These are phyloP conservation scores for Arge pagana DNA, from an alignment of 2,888 invertebrate species.

Conservation along the genomic window DNA sequence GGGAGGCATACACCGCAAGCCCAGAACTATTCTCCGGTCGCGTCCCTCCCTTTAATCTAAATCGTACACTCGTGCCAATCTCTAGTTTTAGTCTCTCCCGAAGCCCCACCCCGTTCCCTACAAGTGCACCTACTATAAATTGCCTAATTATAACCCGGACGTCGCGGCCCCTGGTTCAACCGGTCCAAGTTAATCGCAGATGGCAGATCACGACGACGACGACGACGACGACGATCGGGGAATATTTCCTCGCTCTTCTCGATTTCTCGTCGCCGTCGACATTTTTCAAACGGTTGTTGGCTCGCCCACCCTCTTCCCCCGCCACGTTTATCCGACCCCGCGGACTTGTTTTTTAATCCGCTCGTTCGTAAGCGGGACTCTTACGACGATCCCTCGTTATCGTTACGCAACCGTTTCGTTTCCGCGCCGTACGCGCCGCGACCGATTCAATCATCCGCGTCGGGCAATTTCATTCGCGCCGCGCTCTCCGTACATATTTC, in stretches of 20 bases:
- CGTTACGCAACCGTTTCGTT: not conserved
- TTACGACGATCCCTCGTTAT: not conserved
- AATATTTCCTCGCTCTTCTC: slow-evolving; percentile 34
- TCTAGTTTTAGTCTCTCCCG: not conserved
- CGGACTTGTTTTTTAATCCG: not conserved
- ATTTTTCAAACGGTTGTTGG: slow-evolving; percentile 16
- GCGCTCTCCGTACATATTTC: no score
- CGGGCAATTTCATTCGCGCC: slow-evolving; percentile 25
- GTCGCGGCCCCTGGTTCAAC: slow-evolving; percentile 24
- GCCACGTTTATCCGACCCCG: not conserved
- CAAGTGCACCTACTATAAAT: slow-evolving; percentile 47
- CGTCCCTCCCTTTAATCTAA: slow-evolving; percentile 43
- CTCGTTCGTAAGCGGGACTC: no score
- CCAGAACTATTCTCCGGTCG: slow-evolving; percentile 25
- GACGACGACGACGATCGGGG: slow-evolving; percentile 20
- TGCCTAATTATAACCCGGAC: slow-evolving; percentile 54
- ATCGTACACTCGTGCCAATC: slow-evolving; percentile 35
- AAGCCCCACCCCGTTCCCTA: slow-evolving; percentile 27
- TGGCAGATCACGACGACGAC: slow-evolving; percentile 16
- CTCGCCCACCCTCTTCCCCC: not conserved
- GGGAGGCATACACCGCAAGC: slow-evolving; percentile 19
- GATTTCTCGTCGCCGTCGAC: slow-evolving; percentile 22
- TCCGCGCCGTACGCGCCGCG: slow-evolving; percentile 5
- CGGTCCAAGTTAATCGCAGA: slow-evolving; percentile 14
- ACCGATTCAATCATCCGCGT: slow-evolving; percentile 27